Conservation (phyloP, 1,140 invertebrate species). For the Drosophila grimshawi region DNA sequence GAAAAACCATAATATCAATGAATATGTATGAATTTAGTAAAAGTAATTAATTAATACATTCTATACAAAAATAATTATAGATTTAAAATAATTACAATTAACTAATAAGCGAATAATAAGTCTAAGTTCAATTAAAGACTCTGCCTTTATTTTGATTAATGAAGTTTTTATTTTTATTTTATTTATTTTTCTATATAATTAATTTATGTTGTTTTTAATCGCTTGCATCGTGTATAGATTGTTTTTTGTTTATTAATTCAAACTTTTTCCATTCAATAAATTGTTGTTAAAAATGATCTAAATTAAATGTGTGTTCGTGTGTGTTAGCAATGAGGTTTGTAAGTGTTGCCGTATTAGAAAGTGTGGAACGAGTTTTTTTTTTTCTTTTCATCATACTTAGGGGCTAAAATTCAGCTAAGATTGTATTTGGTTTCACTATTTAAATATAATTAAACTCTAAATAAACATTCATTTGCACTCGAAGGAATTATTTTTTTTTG, state of each 20-base stretch:
- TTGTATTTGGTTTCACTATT: conserved; percentile 38
- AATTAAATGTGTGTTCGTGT: conserved; percentile 32
- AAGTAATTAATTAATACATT: background rate
- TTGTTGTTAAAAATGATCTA: conserved; percentile 47
- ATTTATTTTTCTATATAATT: conserved; percentile 80
- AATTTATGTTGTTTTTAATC: conserved; percentile 68
- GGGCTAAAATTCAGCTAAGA: conserved; percentile 69
- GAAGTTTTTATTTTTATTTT: conserved; percentile 54
- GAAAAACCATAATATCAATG: conserved; percentile 20
- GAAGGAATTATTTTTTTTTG: conserved; percentile 41
- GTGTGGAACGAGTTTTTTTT: conserved; percentile 34
- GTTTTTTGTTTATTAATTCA: conserved; percentile 36
- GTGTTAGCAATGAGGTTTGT: conserved; percentile 29
- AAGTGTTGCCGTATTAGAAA: conserved; percentile 8
- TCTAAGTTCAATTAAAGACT: conserved; percentile 16
- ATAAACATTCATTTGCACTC: conserved; percentile 61
- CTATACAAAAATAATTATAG: background rate
- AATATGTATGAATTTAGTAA: conserved; percentile 3
- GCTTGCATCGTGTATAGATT: conserved; percentile 68
- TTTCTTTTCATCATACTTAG: conserved; percentile 43
- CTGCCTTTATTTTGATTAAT: conserved; percentile 61
- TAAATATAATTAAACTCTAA: conserved; percentile 44
- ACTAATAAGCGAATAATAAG: background rate
- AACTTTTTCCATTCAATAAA: conserved; percentile 31
- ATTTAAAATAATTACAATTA: background rate